A percentile compares a stretch with the other conserved stretches of the same genome.
Evolutionary conservation across 64 coral and sea anemone species (phyloP).

Genomic region (Actinia equina): DNA sequence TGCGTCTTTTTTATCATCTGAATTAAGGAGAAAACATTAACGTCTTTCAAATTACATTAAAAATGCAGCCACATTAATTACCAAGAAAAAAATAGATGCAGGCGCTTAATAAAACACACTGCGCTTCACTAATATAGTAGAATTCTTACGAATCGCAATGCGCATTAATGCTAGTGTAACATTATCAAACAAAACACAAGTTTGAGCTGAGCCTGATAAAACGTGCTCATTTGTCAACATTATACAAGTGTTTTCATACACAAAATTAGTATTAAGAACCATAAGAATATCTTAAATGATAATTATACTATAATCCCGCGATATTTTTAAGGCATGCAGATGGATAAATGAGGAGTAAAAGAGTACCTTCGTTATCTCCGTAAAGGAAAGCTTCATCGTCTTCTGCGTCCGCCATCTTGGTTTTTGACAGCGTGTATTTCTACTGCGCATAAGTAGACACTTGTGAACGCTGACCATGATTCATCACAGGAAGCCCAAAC

Average conservation of each 20-base stretch:
- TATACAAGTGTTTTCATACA: neutral
- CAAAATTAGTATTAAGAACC: neutral
- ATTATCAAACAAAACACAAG: too few species aligned
- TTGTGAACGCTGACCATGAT: neutral
- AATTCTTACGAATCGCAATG: too few species aligned
- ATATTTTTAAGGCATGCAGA: neutral
- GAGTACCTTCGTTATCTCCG: conserved; percentile 23
- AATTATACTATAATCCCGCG: neutral
- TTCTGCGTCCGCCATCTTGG: conserved; percentile 65
- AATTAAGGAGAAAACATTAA: neutral
- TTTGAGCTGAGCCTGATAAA: neutral
- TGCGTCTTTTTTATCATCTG: neutral
- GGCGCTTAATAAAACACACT: too few species aligned
- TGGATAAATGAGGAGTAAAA: neutral
- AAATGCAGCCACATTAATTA: too few species aligned
- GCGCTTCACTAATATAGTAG: too few species aligned
- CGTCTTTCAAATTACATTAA: too few species aligned
- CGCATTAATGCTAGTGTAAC: too few species aligned
- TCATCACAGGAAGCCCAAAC: neutral
- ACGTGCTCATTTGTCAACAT: neutral
- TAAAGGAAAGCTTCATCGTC: conserved; percentile 64
- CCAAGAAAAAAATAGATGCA: too few species aligned
- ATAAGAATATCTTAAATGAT: neutral
- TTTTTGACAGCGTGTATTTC: conserved; percentile 46
- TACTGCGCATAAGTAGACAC: conserved; percentile 16